A percentile compares a stretch with the other conserved stretches of the same genome.
phyloP scores from a whole-genome alignment of 2,113 vertebrate species.

The Pampusana beccarii region DNA sequence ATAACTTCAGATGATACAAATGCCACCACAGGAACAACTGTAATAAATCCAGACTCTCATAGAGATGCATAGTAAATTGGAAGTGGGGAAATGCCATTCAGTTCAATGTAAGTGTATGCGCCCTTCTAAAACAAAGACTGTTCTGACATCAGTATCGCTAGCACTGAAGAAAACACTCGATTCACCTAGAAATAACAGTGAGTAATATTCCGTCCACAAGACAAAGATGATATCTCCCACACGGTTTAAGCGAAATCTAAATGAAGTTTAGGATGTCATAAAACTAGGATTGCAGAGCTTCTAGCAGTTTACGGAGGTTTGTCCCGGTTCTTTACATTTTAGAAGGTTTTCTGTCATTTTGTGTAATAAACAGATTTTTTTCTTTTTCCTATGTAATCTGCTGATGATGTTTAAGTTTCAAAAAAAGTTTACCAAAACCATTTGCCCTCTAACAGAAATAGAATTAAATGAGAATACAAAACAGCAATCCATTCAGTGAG shows the following conservation, averaged over 20 bases:
- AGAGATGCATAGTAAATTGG: not conserved
- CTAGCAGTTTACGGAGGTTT: not conserved
- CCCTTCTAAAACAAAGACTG: not conserved
- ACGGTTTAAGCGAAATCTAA: not conserved
- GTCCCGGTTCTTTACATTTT: not conserved
- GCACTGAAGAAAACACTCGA: not conserved
- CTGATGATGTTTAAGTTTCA: constrained; percentile 47
- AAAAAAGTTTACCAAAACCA: constrained; percentile 49
- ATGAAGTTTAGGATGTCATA: not conserved
- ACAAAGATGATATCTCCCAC: not conserved
- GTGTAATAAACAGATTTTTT: constrained; percentile 13
- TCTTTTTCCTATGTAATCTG: not conserved
- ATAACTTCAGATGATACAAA: not conserved
- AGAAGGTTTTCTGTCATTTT: not conserved
- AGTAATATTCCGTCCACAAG: not conserved
- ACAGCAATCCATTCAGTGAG: constrained; percentile 50
- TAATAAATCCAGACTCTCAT: not conserved
- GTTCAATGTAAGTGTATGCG: not conserved
- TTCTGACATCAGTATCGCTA: not conserved
- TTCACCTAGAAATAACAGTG: not conserved
- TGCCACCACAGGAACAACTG: not conserved
- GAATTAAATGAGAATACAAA: constrained; percentile 57
- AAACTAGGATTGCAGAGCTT: not conserved
- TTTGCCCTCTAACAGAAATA: constrained; percentile 52
- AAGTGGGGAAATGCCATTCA: not conserved